These are phyloP conservation scores for Coracias cyanogaster DNA, from an alignment of 2,797 vertebrate genomes.

Conservation along the genomic window DNA sequence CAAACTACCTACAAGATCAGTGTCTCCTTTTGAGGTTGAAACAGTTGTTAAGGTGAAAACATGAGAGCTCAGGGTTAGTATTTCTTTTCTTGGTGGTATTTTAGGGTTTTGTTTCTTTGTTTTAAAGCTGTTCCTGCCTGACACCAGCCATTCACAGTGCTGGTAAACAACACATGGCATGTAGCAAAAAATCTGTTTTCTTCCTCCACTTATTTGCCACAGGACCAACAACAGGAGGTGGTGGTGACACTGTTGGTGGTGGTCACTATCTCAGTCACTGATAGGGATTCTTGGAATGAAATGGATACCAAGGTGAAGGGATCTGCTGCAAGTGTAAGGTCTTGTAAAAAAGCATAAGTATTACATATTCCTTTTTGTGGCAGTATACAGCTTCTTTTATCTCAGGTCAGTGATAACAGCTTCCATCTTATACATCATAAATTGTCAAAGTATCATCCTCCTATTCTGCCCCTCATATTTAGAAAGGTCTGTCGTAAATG, in stretches of 20 bases:
- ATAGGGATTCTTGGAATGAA: neutral
- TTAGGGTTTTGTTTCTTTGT: neutral
- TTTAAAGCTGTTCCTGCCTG: neutral
- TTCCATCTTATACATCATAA: neutral
- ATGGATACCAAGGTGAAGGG: neutral
- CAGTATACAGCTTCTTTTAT: neutral
- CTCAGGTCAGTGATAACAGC: neutral
- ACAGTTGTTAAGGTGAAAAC: neutral
- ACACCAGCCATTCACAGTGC: neutral
- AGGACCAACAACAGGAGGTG: neutral
- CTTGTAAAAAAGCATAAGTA: neutral
- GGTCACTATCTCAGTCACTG: neutral
- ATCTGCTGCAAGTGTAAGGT: neutral
- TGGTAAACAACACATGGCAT: neutral
- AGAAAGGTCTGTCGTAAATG: neutral
- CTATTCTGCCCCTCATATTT: neutral
- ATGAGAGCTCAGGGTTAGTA: neutral
- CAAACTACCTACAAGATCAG: neutral
- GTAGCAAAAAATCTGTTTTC: neutral
- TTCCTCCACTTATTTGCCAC: neutral
- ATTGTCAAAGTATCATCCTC: neutral
- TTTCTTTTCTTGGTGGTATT: neutral
- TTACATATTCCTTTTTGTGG: neutral
- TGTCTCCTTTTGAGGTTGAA: neutral
- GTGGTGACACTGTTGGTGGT: neutral